Evolutionary conservation across 1,140 invertebrate genomes (phyloP).

Genomic region (Cyclargus thomasi): DNA sequence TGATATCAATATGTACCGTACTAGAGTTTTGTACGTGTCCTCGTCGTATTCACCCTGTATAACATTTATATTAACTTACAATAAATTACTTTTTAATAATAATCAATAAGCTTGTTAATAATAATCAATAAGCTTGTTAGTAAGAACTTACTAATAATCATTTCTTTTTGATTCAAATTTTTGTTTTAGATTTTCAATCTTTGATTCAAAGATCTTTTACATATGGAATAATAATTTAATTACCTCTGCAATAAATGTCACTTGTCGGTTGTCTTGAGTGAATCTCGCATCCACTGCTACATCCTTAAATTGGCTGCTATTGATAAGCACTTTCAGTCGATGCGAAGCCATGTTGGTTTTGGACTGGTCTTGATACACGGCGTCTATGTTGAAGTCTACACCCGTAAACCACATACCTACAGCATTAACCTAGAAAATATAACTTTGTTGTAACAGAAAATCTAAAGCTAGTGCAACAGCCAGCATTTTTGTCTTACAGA

Average conservation of each 20-base stretch:
- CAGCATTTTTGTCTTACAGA: too few species aligned
- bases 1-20: conserved; percentile 77
- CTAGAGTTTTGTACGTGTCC: conserved; percentile 77
- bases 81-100: too few species aligned
- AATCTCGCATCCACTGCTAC: conserved; percentile 78
- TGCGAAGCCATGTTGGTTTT: conserved; percentile 77
- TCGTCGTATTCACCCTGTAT: conserved; percentile 78
- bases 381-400: conserved; percentile 80
- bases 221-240: too few species aligned
- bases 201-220: too few species aligned
- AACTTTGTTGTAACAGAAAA: not conserved
- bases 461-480: too few species aligned
- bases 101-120: too few species aligned
- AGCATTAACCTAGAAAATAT: conserved; percentile 75
- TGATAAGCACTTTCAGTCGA: conserved; percentile 80
- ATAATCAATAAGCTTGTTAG: too few species aligned
- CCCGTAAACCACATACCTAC: conserved; percentile 86
- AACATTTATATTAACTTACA: not conserved
- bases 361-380: conserved; percentile 83
- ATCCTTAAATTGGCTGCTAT: conserved; percentile 82
- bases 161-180: too few species aligned
- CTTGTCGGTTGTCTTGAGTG: conserved; percentile 77
- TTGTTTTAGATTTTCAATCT: too few species aligned
- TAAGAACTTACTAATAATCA: too few species aligned
- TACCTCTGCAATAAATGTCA: conserved; percentile 78